Evolutionary conservation across 1,140 invertebrate genomes (phyloP).

Genomic region (Pinna nobilis): DNA sequence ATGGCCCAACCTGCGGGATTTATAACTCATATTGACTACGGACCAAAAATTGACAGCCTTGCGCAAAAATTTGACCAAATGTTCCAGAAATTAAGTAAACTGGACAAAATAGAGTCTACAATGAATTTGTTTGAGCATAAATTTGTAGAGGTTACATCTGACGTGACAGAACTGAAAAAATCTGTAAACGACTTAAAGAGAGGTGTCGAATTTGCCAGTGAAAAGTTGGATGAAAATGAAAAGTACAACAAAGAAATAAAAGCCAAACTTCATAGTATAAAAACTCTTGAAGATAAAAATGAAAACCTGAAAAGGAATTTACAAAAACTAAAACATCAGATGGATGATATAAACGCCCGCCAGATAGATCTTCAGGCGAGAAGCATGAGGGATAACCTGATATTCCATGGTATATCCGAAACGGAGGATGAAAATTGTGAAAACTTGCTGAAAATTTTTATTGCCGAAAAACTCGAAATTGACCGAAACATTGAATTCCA

Average conservation of each 20-base stretch:
- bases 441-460: not conserved
- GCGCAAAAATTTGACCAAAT: not conserved
- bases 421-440: not conserved
- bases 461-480: not conserved
- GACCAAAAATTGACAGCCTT: not conserved
- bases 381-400: constrained; percentile 17
- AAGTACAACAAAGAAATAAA: not conserved
- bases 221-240: not conserved
- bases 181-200: not conserved
- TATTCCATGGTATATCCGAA: constrained; percentile 1
- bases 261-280: not conserved
- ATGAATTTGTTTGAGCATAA: constrained; percentile 4
- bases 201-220: not conserved
- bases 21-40: not conserved
- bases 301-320: not conserved
- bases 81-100: constrained; percentile 5
- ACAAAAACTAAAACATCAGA: not conserved
- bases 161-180: constrained; percentile 1
- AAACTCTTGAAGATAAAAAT: not conserved
- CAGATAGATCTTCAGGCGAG: constrained; percentile 5
- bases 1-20: not conserved
- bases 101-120: constrained; percentile 10
- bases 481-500: not conserved
- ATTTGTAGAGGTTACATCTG: not conserved
- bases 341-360: not conserved